Evolutionary conservation across 2,888 invertebrate genomes (phyloP).

Genomic region (Desoria tigrina): DNA sequence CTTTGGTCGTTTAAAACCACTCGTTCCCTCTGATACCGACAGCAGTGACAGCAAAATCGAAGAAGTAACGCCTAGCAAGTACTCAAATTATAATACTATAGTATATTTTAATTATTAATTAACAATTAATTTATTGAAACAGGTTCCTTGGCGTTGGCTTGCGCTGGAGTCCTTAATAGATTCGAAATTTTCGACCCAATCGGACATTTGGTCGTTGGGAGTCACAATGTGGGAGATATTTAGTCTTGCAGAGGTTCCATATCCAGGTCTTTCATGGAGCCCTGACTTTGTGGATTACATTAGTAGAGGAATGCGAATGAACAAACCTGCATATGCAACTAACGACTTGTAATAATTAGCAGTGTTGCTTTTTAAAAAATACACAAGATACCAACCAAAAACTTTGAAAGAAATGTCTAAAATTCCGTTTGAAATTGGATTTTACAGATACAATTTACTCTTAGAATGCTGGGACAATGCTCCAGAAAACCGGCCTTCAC

Average conservation of each 20-base stretch:
- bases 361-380: neutral
- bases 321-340: neutral
- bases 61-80: too few relatives aligned
- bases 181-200: neutral
- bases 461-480: conserved; percentile 15
- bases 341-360: neutral
- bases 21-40: too few relatives aligned
- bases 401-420: too few relatives aligned
- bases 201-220: conserved; percentile 4
- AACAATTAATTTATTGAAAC: too few relatives aligned
- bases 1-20: neutral
- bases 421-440: too few relatives aligned
- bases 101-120: too few relatives aligned
- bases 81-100: too few relatives aligned
- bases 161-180: neutral
- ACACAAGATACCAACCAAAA: neutral
- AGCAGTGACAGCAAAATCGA: neutral
- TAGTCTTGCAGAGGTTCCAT: neutral
- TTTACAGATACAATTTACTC: conserved; percentile 3
- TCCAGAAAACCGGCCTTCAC: neutral
- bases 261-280: neutral
- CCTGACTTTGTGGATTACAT: conserved; percentile 1
- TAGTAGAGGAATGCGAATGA: conserved; percentile 1
- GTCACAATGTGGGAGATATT: conserved; percentile 11
- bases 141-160: neutral